Evolutionary conservation across 1,140 invertebrate species (phyloP), one percentile per base, ranked within the genome.

Genomic region (Hypsibius dujardini): DNA sequence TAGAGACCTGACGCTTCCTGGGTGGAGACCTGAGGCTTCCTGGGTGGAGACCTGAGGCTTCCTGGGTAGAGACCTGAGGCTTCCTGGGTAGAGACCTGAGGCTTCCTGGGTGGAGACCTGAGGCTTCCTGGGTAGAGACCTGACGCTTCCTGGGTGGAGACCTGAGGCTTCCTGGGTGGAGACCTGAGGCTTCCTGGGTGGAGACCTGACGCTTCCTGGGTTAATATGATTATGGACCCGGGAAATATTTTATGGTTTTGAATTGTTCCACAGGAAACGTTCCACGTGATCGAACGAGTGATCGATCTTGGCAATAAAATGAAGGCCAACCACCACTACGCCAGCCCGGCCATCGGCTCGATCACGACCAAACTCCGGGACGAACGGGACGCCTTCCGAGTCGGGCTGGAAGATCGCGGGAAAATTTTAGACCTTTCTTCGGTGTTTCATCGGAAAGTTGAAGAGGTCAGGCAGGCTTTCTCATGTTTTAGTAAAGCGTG

Each of bases 401-500:
- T 90, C 47, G 90, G 90, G 45, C 80, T 97, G 1, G 93, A 96
- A 76, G 92, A 96, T 78, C 83, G 94, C 70, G 94, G 90, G 28
- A 90, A 90, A 2, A 92, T 97, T 1, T 82, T 98, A n/a, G 86
- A 87, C 1, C 81, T 96, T 70, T 94, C 92, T 69, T 91, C 95
- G 46, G 86, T 92, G 67, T 98, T 97, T 81, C 93, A 97, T 80
- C 91, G 96, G 80, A 95, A 95, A 81, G 93, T 93, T 28, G 93
- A 96, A 79, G 90, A 94, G 79, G 85, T 86, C 75, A 75, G 71
- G 73, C 42, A 7, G 7, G n/a, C 7, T 7, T 56, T 56, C 7
- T 7, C n/a, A 7, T n/a, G 50, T 56, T 7, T 56, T 56, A 7
- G 50, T 56, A 56, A n/a, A n/a, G n/a, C n/a, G n/a, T n/a, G n/a